These are phyloP conservation scores for Falco punctatus DNA, from an alignment of 2,113 vertebrate species.

Conservation along the genomic window DNA sequence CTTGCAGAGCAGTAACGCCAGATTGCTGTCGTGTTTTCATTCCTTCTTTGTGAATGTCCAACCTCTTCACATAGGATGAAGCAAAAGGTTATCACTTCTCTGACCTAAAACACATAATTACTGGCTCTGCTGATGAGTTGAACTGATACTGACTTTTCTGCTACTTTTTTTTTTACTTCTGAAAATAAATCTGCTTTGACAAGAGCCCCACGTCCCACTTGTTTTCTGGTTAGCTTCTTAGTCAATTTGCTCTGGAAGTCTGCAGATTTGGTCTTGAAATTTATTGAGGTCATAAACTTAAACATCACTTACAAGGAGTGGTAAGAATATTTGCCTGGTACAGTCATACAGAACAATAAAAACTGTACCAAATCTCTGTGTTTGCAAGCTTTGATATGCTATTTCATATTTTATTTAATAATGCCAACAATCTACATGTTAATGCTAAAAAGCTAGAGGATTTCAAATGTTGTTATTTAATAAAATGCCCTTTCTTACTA, in stretches of 20 bases:
- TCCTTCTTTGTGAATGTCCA: background rate
- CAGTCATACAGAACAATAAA: background rate
- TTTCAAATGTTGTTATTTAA: background rate
- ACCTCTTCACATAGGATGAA: rapidly evolving
- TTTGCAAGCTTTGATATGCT: background rate
- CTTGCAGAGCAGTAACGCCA: background rate
- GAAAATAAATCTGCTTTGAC: background rate
- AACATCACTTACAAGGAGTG: background rate
- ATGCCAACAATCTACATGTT: background rate
- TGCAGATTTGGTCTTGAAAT: background rate
- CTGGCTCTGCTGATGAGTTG: background rate
- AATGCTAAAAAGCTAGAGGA: background rate
- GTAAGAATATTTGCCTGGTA: background rate
- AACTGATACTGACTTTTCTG: background rate
- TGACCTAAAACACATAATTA: background rate
- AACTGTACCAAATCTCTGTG: background rate
- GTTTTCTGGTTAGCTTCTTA: background rate
- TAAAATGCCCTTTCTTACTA: background rate
- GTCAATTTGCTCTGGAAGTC: background rate
- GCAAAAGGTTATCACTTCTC: background rate
- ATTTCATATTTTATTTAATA: background rate
- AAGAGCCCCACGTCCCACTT: background rate
- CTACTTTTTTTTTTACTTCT: background rate
- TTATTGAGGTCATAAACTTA: background rate
- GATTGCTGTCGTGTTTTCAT: background rate